Evolutionary conservation across 1,140 invertebrate species (phyloP).

Genomic region (Trichonephila inaurata): DNA sequence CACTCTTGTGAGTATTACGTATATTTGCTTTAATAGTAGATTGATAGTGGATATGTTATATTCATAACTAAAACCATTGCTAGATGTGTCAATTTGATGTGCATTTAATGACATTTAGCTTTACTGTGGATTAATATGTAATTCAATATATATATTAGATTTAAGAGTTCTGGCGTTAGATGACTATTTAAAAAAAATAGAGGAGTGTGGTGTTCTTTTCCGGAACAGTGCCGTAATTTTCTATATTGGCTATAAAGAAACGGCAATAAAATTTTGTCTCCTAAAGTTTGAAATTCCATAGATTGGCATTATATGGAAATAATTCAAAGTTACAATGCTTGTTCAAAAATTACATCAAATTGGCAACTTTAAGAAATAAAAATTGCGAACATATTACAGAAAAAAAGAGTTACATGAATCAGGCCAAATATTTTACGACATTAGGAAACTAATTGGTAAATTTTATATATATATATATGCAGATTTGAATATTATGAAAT

Average conservation of each 20-base stretch:
- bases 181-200: background rate
- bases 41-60: slow-evolving; percentile 38
- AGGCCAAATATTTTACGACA: no score
- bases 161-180: background rate
- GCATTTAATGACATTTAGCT: slow-evolving; percentile 41
- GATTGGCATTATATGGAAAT: no score
- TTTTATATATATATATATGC: no score
- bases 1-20: slow-evolving; percentile 14
- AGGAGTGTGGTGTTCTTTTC: background rate
- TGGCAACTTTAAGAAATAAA: background rate
- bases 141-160: background rate
- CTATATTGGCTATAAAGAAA: no score
- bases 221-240: background rate
- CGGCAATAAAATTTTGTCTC: no score
- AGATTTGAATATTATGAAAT: no score
- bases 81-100: slow-evolving; percentile 29
- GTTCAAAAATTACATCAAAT: background rate
- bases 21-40: slow-evolving; percentile 34
- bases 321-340: background rate
- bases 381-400: no score
- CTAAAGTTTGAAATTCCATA: no score
- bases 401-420: no score
- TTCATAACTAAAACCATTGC: slow-evolving; percentile 26
- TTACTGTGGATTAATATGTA: slow-evolving; percentile 7
- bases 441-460: no score